Base-by-base conservation (phyloP, 1,140 invertebrate genomes). In the Ericerus pela region DNA sequence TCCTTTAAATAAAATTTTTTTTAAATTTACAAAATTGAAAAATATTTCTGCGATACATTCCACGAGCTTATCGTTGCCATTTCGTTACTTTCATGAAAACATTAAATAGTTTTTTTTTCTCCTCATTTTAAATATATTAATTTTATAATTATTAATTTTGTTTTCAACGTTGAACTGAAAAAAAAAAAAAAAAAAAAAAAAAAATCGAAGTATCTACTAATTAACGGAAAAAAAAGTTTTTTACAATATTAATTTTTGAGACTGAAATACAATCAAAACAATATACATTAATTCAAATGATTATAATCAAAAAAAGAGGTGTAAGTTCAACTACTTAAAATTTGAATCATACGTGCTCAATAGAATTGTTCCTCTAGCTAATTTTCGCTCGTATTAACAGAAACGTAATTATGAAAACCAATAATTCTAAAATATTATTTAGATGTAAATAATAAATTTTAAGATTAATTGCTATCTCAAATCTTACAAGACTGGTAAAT, bases 391-490 rank as follows among this genome's bases (percentile, higher is more conserved):
- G 10, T 47, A 47, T 24, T 47, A 47, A 22, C 10, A 3, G 18
- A 22, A 22, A 47, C 4, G 16, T 47, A 47, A 24, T 47, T 22
- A 47, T 47, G 18, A 8, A 22, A 38, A 47, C 41, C 41, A 47
- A 18, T 47, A 47, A 24, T 10, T 22, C 2, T 41, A 14, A 47
- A 47, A 24, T 18, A 24, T 47, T 5, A 47, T 4, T 47, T 47
- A 47, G 26, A 24, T 47, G 41, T 47, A 47, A 8, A 47, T n/a
- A n/a, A 47, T 47, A 47, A 24, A 8, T 47, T 22, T 24, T 47
- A 47, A 47, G 41, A 47, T 47, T 38, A 47, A 47, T 47, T 47
- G 41, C 20, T 47, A 47, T 47, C 41, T 47, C 41, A 47, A 47
- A 47, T 47, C 26, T 47, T 47, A 47, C 41, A 47, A 47, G 41